Conservation (phyloP, 2,797 vertebrate genomes). For the Atherinosoma microstoma region DNA sequence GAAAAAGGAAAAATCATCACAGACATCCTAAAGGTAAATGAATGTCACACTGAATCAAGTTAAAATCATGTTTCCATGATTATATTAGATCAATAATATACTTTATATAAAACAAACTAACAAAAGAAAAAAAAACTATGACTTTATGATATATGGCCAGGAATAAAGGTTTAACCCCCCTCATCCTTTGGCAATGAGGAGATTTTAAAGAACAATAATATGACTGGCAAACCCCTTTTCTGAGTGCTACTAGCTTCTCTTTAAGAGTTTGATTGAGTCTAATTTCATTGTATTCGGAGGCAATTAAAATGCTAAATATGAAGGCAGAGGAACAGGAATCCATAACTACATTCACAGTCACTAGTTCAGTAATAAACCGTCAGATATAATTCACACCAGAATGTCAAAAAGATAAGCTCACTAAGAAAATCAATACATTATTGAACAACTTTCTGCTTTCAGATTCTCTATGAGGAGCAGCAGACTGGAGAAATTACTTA, state of each 20-base stretch:
- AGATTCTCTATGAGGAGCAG: slow-evolving; percentile 43
- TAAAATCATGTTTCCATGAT: too few relatives aligned
- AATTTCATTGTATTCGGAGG: neutral
- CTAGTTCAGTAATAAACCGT: slow-evolving; percentile 17
- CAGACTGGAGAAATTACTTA: slow-evolving; percentile 63
- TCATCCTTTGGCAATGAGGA: too few relatives aligned
- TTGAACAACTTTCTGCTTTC: slow-evolving; percentile 54
- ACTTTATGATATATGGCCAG: too few relatives aligned
- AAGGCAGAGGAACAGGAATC: neutral
- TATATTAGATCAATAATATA: too few relatives aligned
- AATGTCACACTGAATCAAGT: too few relatives aligned
- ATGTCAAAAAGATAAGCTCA: slow-evolving; percentile 42
- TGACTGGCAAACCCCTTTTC: neutral
- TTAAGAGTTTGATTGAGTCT: neutral
- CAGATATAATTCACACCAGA: slow-evolving; percentile 48
- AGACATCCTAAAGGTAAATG: neutral
- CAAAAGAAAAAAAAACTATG: too few relatives aligned
- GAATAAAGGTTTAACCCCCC: too few relatives aligned
- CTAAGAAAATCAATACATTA: slow-evolving; percentile 70
- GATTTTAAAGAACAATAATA: neutral
- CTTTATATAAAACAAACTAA: too few relatives aligned
- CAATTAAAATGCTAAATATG: neutral
- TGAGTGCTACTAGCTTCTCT: neutral
- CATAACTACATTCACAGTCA: neutral
- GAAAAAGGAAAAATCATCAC: neutral